Evolutionary conservation across 2,797 vertebrate genomes (phyloP).

Genomic region (Sternotherus odoratus): DNA sequence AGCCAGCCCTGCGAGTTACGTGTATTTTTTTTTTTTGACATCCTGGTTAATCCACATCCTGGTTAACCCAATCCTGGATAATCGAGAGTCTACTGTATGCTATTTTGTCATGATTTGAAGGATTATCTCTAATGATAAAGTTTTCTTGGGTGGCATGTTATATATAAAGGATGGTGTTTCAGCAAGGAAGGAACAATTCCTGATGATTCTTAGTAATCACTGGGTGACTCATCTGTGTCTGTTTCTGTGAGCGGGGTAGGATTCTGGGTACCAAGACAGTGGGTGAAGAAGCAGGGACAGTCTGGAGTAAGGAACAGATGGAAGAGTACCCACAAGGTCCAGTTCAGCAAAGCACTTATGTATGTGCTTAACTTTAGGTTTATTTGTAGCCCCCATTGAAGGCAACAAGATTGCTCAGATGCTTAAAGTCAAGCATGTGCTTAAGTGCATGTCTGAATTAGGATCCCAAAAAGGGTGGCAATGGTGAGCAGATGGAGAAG

Average conservation of each 20-base stretch:
- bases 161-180: constrained; percentile 30
- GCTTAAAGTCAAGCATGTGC: not conserved
- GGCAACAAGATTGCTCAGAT: not conserved
- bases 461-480: not conserved
- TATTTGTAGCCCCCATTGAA: not conserved
- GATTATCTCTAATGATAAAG: constrained; percentile 57
- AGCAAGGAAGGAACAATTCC: constrained; percentile 27
- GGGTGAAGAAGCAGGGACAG: not conserved
- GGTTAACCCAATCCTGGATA: no score
- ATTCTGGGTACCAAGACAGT: not conserved
- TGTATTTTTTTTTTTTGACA: no score
- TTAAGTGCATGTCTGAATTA: not conserved
- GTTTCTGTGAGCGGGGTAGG: constrained; percentile 9
- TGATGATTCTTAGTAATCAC: constrained; percentile 41
- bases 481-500: not conserved
- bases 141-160: not conserved
- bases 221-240: constrained; percentile 22
- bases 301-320: not conserved
- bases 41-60: no score
- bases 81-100: no score
- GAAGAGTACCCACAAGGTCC: not conserved
- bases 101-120: constrained; percentile 36
- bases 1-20: no score
- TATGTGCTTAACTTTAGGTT: not conserved
- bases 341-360: not conserved